Conservation (phyloP, 2,113 vertebrate genomes). For the Oryzias woworae region DNA sequence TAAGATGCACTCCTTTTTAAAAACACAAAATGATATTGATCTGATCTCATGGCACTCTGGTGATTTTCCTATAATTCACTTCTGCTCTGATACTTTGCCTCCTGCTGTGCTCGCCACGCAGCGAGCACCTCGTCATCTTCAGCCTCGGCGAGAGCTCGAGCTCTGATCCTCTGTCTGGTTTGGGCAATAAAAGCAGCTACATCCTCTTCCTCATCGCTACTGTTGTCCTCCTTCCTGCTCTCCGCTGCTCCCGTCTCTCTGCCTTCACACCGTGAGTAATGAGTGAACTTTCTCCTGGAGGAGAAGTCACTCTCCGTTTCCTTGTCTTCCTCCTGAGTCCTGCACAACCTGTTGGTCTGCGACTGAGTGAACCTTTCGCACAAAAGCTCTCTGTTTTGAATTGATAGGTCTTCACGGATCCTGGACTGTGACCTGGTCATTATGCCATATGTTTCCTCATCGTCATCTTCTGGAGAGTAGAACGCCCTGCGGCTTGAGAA, state of each 20-base stretch:
- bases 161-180: slow-evolving; percentile 67
- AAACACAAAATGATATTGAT: neutral
- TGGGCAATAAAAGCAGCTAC: slow-evolving; percentile 66
- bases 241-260: slow-evolving; percentile 55
- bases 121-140: slow-evolving; percentile 87
- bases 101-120: slow-evolving; percentile 87
- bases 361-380: slow-evolving; percentile 65
- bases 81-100: slow-evolving; percentile 76
- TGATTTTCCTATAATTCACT: slow-evolving; percentile 36
- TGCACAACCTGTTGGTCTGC: slow-evolving; percentile 30
- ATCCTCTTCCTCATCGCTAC: slow-evolving; percentile 78
- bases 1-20: no score
- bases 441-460: slow-evolving; percentile 68
- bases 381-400: slow-evolving; percentile 50
- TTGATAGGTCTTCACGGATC: slow-evolving; percentile 53
- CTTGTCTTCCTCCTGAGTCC: slow-evolving; percentile 66
- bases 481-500: slow-evolving; percentile 77
- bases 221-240: slow-evolving; percentile 49
- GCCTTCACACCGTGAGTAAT: slow-evolving; percentile 71
- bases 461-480: slow-evolving; percentile 57
- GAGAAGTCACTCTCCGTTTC: slow-evolving; percentile 74
- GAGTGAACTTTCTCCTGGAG: slow-evolving; percentile 81
- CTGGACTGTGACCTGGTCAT: slow-evolving; percentile 76
- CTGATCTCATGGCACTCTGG: neutral
- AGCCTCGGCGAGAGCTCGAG: slow-evolving; percentile 73